Conservation (phyloP, 2,888 invertebrate species). For the Gortyna flavago region DNA sequence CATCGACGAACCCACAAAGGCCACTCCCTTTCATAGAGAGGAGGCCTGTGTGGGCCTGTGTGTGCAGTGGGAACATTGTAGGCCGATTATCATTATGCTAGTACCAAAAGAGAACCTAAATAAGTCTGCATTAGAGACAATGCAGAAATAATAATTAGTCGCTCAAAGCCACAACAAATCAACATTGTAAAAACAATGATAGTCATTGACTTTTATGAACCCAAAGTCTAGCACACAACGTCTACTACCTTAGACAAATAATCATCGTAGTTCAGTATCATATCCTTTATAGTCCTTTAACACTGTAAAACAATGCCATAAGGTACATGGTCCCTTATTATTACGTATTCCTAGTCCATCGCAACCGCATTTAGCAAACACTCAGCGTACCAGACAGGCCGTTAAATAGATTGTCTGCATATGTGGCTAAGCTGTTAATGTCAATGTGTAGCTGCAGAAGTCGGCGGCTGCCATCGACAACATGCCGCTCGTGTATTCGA, state of each 20-base stretch:
- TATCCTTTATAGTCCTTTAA: not conserved
- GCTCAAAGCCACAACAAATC: no score
- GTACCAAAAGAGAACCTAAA: not conserved
- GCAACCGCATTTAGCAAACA: constrained; percentile 34
- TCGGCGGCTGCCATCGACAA: no score
- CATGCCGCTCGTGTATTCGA: no score
- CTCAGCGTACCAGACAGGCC: constrained; percentile 11
- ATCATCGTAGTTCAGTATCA: not conserved
- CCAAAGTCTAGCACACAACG: not conserved
- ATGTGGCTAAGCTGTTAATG: not conserved
- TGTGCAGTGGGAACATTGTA: no score
- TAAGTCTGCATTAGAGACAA: no score
- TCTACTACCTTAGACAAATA: not conserved
- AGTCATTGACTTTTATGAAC: not conserved
- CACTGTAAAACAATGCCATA: not conserved
- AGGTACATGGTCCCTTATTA: not conserved
- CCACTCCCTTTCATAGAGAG: no score
- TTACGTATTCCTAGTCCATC: constrained; percentile 38
- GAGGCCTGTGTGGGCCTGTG: no score
- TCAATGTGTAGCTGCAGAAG: constrained; percentile 14
- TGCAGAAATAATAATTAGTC: no score
- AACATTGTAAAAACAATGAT: not conserved
- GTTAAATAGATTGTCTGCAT: not conserved
- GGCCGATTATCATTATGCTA: not conserved
- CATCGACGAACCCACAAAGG: no score